Evolutionary conservation across 2,113 vertebrate species (phyloP).

Genomic region (Chauna torquata): DNA sequence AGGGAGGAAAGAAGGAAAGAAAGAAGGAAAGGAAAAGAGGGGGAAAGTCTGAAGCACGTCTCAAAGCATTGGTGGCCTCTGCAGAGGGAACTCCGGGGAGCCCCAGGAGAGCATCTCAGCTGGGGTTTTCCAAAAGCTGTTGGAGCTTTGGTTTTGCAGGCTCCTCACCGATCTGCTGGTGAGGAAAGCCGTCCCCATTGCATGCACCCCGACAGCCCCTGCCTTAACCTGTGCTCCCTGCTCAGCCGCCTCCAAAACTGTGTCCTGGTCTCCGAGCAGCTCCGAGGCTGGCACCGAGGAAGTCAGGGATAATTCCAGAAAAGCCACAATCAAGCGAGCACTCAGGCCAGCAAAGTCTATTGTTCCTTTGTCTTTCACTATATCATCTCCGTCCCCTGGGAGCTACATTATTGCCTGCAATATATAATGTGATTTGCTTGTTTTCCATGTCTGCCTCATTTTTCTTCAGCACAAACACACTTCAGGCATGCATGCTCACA

Average conservation of each 20-base stretch:
- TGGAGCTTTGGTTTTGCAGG: background rate
- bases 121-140: background rate
- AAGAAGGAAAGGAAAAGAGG: too few species aligned
- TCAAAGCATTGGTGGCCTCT: background rate
- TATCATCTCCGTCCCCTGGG: conserved; percentile 37
- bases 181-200: background rate
- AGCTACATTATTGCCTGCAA: conserved; percentile 38
- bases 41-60: background rate
- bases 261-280: background rate
- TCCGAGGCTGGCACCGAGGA: rapidly evolving
- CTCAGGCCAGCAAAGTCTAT: conserved; percentile 3
- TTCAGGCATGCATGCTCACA: background rate
- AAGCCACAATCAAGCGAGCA: background rate
- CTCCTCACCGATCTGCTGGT: background rate
- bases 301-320: conserved; percentile 21
- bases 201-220: background rate
- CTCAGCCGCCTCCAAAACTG: background rate
- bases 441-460: conserved; percentile 4
- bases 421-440: conserved; percentile 48
- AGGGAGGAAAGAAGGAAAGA: background rate
- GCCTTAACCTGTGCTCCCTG: background rate
- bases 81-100: background rate
- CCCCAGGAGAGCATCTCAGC: background rate
- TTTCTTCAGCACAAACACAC: background rate
- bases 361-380: conserved; percentile 42